phyloP scores from a whole-genome alignment of 2,797 vertebrate genomes.

The Hypotaenidia okinawae region DNA sequence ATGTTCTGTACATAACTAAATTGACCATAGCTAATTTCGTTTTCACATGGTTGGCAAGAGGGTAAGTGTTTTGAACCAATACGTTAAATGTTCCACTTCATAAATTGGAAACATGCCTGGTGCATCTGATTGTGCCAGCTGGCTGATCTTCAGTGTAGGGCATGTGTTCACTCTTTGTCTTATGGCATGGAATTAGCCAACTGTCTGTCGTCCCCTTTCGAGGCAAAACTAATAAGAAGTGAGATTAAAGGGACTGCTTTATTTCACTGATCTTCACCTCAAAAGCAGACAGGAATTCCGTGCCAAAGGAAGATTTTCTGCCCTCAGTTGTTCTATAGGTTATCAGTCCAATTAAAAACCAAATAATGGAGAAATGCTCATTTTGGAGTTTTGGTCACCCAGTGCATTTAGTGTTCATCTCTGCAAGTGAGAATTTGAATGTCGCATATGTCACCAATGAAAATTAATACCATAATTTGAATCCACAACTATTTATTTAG shows the following conservation, averaged over 20 bases:
- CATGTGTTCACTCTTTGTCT: slow-evolving; percentile 35
- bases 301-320: background rate
- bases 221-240: background rate
- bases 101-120: slow-evolving; percentile 51
- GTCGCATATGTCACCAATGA: background rate
- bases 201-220: background rate
- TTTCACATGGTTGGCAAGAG: slow-evolving; percentile 51
- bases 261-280: background rate
- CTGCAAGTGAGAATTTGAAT: background rate
- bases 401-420: background rate
- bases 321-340: background rate
- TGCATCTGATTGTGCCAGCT: slow-evolving; percentile 45
- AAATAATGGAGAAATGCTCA: background rate
- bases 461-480: background rate
- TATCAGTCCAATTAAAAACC: background rate
- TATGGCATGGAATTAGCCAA: slow-evolving; percentile 1
- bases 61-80: slow-evolving; percentile 42
- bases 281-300: background rate
- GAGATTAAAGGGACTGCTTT: background rate
- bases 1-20: slow-evolving; percentile 33
- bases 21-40: slow-evolving; percentile 39
- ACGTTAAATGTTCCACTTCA: slow-evolving; percentile 46
- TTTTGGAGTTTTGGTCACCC: background rate
- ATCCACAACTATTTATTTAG: background rate
- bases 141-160: slow-evolving; percentile 47